Percentiles rank a stretch among this genome's conserved stretches.
These are phyloP conservation scores for Cephus spinipes DNA, from an alignment of 2,888 invertebrate species.

Conservation along the genomic window DNA sequence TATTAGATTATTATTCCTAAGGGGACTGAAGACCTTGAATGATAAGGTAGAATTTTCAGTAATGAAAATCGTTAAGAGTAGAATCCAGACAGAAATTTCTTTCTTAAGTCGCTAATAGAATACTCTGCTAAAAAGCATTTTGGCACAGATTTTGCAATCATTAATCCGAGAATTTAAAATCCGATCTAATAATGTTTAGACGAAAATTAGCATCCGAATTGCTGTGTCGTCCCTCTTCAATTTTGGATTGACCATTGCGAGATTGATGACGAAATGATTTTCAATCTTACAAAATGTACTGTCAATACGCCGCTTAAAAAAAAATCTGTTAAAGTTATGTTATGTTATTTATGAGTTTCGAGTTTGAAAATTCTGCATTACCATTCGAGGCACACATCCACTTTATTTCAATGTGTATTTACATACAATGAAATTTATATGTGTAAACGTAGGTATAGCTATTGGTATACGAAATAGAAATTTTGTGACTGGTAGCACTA, in stretches of 20 bases:
- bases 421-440: not conserved
- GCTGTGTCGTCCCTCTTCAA: not conserved
- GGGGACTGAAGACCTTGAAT: not conserved
- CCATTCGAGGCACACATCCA: not conserved
- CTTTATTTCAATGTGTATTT: not conserved
- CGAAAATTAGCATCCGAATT: not conserved
- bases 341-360: not conserved
- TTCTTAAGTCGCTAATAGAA: not conserved
- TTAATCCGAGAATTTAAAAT: no score
- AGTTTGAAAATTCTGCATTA: not conserved
- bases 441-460: not conserved
- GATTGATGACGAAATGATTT: not conserved
- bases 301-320: not conserved
- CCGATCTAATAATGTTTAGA: not conserved
- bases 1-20: not conserved
- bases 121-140: not conserved
- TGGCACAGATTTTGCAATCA: not conserved
- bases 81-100: not conserved
- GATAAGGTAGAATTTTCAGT: not conserved
- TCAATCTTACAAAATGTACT: not conserved
- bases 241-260: not conserved
- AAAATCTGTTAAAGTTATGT: not conserved
- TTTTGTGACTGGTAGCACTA: not conserved
- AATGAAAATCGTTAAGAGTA: not conserved
- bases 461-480: not conserved